Evolutionary conservation across 2,113 vertebrate genomes (phyloP).

Genomic region (Notiomystis cincta): DNA sequence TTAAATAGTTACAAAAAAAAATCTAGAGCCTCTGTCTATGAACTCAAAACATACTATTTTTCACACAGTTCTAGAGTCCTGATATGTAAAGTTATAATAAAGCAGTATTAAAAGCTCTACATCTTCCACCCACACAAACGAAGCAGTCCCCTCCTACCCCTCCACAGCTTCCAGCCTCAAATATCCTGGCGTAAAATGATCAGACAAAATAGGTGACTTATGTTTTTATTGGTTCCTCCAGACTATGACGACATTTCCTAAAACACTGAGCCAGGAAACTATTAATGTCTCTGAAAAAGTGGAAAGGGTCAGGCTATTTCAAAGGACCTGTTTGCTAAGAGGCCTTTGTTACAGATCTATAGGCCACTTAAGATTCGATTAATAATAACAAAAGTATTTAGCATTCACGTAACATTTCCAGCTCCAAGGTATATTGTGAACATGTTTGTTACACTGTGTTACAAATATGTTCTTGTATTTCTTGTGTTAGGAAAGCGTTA

Average conservation of each 20-base stretch:
- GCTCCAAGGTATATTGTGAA: background rate
- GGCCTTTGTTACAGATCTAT: background rate
- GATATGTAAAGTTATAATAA: background rate
- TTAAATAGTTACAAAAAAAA: background rate
- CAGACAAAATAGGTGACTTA: conserved; percentile 75
- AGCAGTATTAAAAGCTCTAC: background rate
- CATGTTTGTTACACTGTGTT: background rate
- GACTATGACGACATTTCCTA: conserved; percentile 77
- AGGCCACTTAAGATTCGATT: background rate
- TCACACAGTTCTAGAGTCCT: background rate
- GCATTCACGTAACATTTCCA: background rate
- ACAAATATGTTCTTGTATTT: background rate
- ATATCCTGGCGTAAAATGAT: conserved; percentile 62
- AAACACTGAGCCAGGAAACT: conserved; percentile 73
- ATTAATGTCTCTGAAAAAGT: conserved; percentile 70
- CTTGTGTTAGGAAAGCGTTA: background rate
- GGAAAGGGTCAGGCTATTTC: conserved; percentile 54
- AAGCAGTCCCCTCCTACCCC: background rate
- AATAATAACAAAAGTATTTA: background rate
- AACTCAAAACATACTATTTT: background rate
- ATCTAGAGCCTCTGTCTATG: background rate
- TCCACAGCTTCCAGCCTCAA: background rate
- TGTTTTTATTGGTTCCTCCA: conserved; percentile 79
- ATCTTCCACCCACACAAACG: background rate
- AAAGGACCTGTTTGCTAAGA: conserved; percentile 36